phyloP scores from a whole-genome alignment of 1,140 invertebrate genomes.

The Uloborus diversus region DNA sequence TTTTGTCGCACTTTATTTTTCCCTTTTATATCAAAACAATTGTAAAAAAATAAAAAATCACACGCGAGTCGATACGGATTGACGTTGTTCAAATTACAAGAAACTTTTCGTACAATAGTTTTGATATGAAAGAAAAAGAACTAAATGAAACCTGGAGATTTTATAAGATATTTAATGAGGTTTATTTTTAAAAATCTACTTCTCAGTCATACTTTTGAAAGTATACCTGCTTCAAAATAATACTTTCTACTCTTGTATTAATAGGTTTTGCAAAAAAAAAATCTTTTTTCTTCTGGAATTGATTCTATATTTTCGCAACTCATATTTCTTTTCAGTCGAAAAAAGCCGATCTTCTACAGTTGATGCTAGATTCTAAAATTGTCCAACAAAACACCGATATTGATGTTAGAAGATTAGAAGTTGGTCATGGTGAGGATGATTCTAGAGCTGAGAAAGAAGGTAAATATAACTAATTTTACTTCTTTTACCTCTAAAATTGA shows the following conservation, averaged over 20 bases:
- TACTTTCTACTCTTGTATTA: not conserved
- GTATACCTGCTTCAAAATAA: not conserved
- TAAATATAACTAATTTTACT: not conserved
- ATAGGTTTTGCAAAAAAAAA: not conserved
- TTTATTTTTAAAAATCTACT: not conserved
- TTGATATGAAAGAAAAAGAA: not conserved
- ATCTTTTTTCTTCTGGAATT: too few relatives aligned
- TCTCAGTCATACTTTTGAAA: not conserved
- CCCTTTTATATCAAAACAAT: too few relatives aligned
- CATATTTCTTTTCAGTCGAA: not conserved
- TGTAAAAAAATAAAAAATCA: too few relatives aligned
- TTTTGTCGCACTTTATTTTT: too few relatives aligned
- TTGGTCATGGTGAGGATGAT: slow-evolving; percentile 7
- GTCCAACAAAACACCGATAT: not conserved
- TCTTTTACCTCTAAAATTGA: not conserved
- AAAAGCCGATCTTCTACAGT: slow-evolving; percentile 14
- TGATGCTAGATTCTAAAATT: slow-evolving; percentile 21
- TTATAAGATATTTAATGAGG: not conserved
- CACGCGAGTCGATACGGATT: too few relatives aligned
- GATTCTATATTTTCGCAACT: not conserved
- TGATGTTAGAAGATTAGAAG: slow-evolving; percentile 17
- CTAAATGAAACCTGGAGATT: not conserved
- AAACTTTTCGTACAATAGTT: not conserved
- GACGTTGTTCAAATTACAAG: too few relatives aligned
- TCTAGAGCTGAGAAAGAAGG: not conserved